Conservation (phyloP, 1,140 invertebrate genomes). For the Triops longicaudatus region DNA sequence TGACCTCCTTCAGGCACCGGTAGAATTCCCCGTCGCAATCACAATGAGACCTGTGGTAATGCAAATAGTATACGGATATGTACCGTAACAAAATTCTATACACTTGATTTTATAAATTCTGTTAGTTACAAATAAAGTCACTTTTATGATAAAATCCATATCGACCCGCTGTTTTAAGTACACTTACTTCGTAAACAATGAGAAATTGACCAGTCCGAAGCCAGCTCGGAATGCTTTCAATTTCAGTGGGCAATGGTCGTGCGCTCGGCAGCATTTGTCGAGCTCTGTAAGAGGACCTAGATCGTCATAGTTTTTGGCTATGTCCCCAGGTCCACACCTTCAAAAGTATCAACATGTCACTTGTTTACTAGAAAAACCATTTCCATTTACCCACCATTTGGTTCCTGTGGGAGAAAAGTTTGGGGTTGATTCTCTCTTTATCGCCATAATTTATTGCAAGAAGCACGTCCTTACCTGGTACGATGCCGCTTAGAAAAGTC, state of each 20-base stretch:
- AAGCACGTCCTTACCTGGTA: constrained; percentile 51
- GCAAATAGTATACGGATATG: constrained; percentile 16
- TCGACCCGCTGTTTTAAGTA: not conserved
- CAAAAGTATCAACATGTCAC: not conserved
- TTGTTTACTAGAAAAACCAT: not conserved
- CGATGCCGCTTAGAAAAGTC: constrained; percentile 56
- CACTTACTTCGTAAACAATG: constrained; percentile 70
- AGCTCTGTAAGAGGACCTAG: constrained; percentile 59
- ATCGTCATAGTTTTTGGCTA: constrained; percentile 71
- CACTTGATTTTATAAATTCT: not conserved
- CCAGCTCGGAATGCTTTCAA: constrained; percentile 60
- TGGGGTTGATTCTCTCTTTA: constrained; percentile 19
- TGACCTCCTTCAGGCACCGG: constrained; percentile 66
- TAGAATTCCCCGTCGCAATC: constrained; percentile 71
- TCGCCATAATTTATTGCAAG: too few species aligned
- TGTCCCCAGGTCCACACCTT: constrained; percentile 67
- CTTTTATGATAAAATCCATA: too few species aligned
- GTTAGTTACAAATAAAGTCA: too few species aligned
- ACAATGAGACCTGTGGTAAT: constrained; percentile 59
- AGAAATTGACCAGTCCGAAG: constrained; percentile 74
- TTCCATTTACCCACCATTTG: constrained; percentile 52
- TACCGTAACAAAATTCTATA: constrained; percentile 1
- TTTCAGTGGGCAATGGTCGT: constrained; percentile 69
- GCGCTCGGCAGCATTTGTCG: constrained; percentile 73
- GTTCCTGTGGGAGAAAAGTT: constrained; percentile 52